Base-by-base conservation (phyloP, 2,888 invertebrate genomes). In the Aphidius colemani region DNA sequence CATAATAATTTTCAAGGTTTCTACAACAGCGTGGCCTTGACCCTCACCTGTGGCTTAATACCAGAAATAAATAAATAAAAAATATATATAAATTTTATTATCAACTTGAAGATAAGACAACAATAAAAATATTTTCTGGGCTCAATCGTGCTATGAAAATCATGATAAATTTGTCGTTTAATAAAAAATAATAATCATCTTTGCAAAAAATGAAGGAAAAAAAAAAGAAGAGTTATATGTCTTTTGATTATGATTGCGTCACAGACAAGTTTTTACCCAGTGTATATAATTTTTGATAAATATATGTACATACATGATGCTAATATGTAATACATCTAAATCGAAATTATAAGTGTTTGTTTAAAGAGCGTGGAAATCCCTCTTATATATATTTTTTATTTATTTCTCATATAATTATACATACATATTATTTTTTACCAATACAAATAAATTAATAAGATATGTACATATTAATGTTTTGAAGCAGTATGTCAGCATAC, bases 221-320 rank as follows among this genome's bases (percentile, higher is more conserved):
- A 48, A 48, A 7, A 30, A 30, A 56, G 44, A n/a, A 46, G 8
- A n/a, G 11, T 57, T 46, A 57, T 46, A 46, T 57, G 46, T 45
- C 46, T 39, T 57, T 46, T 39, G 57, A 57, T 57, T 45, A 57
- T n/a, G 57, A 57, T 57, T 57, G 11, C 57, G 46, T 57, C 57
- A 57, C 30, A 30, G 3, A 30, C 30, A 30, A 30, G 30, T 30
- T 30, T 30, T 30, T 30, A 30, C 3, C 30, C 0, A 30, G 30
- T 30, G 5, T 30, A 30, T 30, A 30, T 30, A 30, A 30, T 30
- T 30, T n/a, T 30, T 30, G 5, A 30, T 30, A 30, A 30, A 11
- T 39, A 30, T 57, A 48, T 57, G 40, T 46, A 46, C 40, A 46
- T 57, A 45, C 18, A 44, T 57, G 39, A n/a, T 57, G 57, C 11